Conservation (phyloP, 2,113 vertebrate species). For the Hucho hucho region DNA sequence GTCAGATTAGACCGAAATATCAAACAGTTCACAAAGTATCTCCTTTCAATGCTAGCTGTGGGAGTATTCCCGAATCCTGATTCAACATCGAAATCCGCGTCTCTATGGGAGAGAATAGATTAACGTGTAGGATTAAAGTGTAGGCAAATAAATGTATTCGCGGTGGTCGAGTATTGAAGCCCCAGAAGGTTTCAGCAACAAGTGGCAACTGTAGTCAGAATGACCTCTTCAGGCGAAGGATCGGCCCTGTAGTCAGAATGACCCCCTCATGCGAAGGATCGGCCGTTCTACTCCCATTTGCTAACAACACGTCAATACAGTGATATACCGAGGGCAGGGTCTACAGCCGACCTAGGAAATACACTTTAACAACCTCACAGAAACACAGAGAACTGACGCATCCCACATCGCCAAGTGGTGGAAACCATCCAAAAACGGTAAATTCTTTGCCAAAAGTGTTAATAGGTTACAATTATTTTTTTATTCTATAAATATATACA, state of each 20-base stretch:
- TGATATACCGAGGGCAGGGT: conserved; percentile 66
- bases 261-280: conserved; percentile 57
- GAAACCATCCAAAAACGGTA: background rate
- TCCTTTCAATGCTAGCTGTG: conserved; percentile 43
- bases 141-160: conserved; percentile 22
- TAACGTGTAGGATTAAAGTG: conserved; percentile 1
- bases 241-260: conserved; percentile 67
- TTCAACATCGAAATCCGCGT: conserved; percentile 50
- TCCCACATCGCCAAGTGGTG: background rate
- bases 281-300: conserved; percentile 70
- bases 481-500: no score
- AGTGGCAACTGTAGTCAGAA: conserved; percentile 71
- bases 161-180: conserved; percentile 40
- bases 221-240: conserved; percentile 58
- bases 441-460: background rate
- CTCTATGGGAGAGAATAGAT: conserved; percentile 26
- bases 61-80: conserved; percentile 27
- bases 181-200: conserved; percentile 72
- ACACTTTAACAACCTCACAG: conserved; percentile 37
- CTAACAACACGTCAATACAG: conserved; percentile 70
- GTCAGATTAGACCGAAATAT: conserved; percentile 41
- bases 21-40: conserved; percentile 43
- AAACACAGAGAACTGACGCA: background rate
- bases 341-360: conserved; percentile 48
- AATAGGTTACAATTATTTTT: no score